Base-by-base conservation (phyloP, 2,888 invertebrate species). In the Lissonota sp. region DNA sequence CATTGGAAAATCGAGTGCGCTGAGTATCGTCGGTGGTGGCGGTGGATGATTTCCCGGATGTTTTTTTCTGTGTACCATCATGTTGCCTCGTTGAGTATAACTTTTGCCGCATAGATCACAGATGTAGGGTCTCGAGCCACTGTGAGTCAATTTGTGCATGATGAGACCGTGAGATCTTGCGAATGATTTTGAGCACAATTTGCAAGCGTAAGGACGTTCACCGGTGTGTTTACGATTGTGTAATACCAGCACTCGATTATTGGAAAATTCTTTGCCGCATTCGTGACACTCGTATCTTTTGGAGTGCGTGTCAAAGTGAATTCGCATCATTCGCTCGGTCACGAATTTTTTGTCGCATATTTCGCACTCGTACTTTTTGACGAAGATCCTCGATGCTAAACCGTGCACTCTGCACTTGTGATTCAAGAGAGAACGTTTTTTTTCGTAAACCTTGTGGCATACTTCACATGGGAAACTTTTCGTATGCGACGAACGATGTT, bases 161-260 rank as follows among this genome's bases (percentile, higher is more conserved):
- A 69, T 69, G 0, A 77, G 64, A 7, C 73, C 91, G 57, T 92
- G 91, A 5, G 92, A 85, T 42, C 92, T 90, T 0, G 91, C 91
- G 73, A 92, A 92, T 2, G 89, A 82, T 81, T 92, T 92, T 39
- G 88, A 87, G 78, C 91, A 92, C 70, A 90, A 88, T 0, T 87
- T 87, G 63, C 91, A 92, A 10, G 89, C 87, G 70, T 91, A 91
- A 0, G 91, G 91, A 8, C 90, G 73, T 58, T 91, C 91, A 7
- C 92, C 92, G 0, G 91, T 92, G 69, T 92, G 91, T 10, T 90
- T 91, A 4, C 91, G 84, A 5, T 91, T 86, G 58, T 91, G 91
- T 0, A 92, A 90, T 66, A 89, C 90, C 0, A 91, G 73, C 69
- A 90, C 91, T 46, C 91, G 78, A 53, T 72, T 72, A n/a, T 53